A percentile compares a stretch with the other conserved stretches of the same genome.
phyloP scores from a whole-genome alignment of 2,888 invertebrate species.

The Byasa hedistus region DNA sequence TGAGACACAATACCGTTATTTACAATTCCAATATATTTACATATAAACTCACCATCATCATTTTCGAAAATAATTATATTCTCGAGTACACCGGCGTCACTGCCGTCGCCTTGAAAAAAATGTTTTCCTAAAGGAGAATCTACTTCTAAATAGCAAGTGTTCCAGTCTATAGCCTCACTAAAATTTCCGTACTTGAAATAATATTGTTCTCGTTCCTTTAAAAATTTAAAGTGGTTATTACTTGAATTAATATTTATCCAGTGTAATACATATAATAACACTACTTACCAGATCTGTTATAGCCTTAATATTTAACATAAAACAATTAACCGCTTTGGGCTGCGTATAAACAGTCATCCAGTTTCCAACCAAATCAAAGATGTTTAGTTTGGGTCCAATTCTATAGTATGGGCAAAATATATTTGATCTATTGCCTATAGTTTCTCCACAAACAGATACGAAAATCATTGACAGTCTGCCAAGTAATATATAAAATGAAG shows the following conservation, averaged over 20 bases:
- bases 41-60: conserved; percentile 34
- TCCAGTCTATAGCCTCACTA: conserved; percentile 42
- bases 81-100: conserved; percentile 42
- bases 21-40: too few relatives aligned
- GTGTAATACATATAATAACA: background rate
- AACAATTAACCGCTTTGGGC: conserved; percentile 43
- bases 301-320: conserved; percentile 43
- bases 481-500: background rate
- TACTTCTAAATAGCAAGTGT: conserved; percentile 42
- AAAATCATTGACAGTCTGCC: background rate
- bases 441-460: background rate
- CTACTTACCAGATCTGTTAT: conserved; percentile 45
- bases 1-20: too few relatives aligned
- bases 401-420: conserved; percentile 30
- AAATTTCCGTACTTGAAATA: conserved; percentile 42
- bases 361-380: conserved; percentile 42
- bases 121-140: conserved; percentile 42
- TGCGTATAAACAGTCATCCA: conserved; percentile 49
- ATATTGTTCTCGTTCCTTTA: conserved; percentile 45
- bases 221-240: background rate
- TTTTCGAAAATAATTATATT: conserved; percentile 40
- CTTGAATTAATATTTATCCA: background rate
- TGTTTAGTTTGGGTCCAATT: conserved; percentile 33
- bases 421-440: conserved; percentile 4
- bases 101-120: conserved; percentile 44